Evolutionary conservation across 2,888 invertebrate genomes (phyloP), one percentile per base, ranked within the genome.

Genomic region (Hipparchia sbordonii): DNA sequence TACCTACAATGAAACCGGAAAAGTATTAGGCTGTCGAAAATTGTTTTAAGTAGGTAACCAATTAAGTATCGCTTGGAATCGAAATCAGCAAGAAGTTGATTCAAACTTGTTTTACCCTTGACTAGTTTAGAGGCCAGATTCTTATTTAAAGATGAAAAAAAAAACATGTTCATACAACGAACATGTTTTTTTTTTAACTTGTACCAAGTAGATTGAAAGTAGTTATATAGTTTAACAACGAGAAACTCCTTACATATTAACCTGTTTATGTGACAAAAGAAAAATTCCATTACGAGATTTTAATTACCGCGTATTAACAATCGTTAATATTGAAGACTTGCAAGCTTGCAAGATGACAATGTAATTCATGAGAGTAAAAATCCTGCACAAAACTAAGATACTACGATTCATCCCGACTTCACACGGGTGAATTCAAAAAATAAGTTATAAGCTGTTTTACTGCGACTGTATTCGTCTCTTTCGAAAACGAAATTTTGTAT

Each of bases 231-330:
- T 8, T 60, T 62, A 52, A 33, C 2, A 12, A 13, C 12, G 12
- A 52, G 67, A 67, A n/a, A 13, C 46, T 45, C 67, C n/a, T 57
- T 39, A 23, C 57, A 39, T 54, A 48, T 6, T 39, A 3, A 63
- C 13, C 9, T n/a, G 6, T 48, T 39, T 39, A 39, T 4, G 39
- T 6, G 57, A 45, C 13, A 39, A 57, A 67, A 67, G 52, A 67
- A 67, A 56, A 67, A 67, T 56, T 67, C 67, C 67, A 57, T 45
- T 57, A 56, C 13, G 57, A 67, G 45, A 67, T 46, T 45, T 56
- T 56, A 46, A 67, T 67, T 45, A 65, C n/a, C 6, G n/a, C 8
- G 60, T 39, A 60, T 6, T 60, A 61, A 45, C 7, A 57, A 52
- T 52, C 57, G 9, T 67, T 57, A 23, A 13, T 67, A 57, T 57